These are phyloP conservation scores for Dolichomitus sp. DNA, from an alignment of 2,888 invertebrate genomes.

Conservation along the genomic window DNA sequence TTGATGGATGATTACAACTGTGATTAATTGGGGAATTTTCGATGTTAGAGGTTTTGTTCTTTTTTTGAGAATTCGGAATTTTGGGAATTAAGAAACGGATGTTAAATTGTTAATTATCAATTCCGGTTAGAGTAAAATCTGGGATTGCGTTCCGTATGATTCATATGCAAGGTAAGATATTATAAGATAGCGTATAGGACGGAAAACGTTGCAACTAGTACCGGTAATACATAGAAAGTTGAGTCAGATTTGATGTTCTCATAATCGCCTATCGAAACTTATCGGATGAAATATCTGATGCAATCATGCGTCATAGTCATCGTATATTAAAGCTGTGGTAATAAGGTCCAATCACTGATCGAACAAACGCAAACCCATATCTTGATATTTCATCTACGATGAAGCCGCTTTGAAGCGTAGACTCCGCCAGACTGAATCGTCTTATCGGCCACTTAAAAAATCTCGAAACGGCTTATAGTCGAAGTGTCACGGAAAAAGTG, in stretches of 20 bases:
- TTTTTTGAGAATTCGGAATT: slow-evolving; percentile 16
- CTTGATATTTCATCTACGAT: slow-evolving; percentile 1
- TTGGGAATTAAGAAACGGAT: not conserved
- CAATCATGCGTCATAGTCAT: slow-evolving; percentile 22
- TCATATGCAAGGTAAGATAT: not conserved
- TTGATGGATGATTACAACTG: too few species aligned
- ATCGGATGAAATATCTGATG: slow-evolving; percentile 10
- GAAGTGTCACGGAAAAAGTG: not conserved
- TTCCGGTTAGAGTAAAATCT: not conserved
- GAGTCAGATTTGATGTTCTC: slow-evolving; percentile 28
- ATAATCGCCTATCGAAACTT: slow-evolving; percentile 13
- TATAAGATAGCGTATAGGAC: not conserved
- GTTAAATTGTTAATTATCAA: not conserved
- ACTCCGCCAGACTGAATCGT: not conserved
- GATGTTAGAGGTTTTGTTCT: not conserved
- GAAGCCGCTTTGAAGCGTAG: slow-evolving; percentile 1
- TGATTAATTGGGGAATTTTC: not conserved
- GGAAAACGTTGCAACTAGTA: not conserved
- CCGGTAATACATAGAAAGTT: not conserved
- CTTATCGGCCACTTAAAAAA: slow-evolving; percentile 8
- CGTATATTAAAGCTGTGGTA: slow-evolving; percentile 1
- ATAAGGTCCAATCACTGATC: slow-evolving; percentile 5
- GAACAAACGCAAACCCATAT: slow-evolving; percentile 2
- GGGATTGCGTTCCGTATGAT: not conserved
- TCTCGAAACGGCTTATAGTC: not conserved